Evolutionary conservation across 92 coral and sea anemone genomes (phyloP).

Genomic region (Isaurus tuberculatus): DNA sequence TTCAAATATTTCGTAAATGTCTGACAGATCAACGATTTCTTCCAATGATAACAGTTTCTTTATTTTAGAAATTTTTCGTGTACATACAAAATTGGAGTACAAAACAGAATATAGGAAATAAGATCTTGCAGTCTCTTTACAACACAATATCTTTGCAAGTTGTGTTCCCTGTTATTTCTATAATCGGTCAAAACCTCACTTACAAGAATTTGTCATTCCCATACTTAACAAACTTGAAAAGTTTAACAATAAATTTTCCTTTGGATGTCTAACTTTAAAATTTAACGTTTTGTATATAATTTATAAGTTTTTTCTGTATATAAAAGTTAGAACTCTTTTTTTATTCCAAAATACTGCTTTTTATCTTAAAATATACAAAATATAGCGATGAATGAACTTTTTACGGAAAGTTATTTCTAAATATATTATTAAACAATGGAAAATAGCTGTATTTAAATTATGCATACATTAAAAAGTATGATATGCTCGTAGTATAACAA

Average conservation of each 20-base stretch:
- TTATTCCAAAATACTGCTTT: constrained; percentile 31
- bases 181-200: background rate
- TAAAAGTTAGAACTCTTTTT: constrained; percentile 31
- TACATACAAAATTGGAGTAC: too few relatives aligned
- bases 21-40: too few relatives aligned
- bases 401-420: constrained; percentile 5
- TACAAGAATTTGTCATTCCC: background rate
- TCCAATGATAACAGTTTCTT: too few relatives aligned
- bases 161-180: background rate
- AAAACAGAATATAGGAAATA: too few relatives aligned
- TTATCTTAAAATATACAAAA: constrained; percentile 25
- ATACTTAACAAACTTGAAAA: background rate
- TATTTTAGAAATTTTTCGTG: too few relatives aligned
- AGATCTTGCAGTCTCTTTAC: too few relatives aligned
- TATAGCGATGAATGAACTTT: constrained; percentile 18
- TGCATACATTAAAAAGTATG: background rate
- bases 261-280: background rate
- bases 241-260: background rate
- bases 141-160: background rate
- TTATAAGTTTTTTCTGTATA: constrained; percentile 4
- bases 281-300: background rate
- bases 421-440: constrained; percentile 10
- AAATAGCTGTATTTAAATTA: constrained; percentile 14
- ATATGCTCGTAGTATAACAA: background rate
- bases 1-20: too few relatives aligned